Evolutionary conservation across 2,113 vertebrate genomes (phyloP).

Genomic region (Catharus fuscescens): DNA sequence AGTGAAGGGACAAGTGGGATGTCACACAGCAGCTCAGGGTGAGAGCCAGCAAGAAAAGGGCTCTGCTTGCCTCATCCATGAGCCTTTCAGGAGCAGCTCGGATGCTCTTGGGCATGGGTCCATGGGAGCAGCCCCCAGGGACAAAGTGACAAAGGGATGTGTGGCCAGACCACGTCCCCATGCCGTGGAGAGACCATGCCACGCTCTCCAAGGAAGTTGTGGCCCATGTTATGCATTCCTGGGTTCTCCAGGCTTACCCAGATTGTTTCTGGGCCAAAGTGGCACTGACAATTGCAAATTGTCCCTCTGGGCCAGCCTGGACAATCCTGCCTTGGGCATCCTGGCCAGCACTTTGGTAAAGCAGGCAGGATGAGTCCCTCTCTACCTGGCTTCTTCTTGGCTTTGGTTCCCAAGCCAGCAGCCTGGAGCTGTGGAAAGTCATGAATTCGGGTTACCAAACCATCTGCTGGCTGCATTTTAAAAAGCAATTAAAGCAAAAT

Average conservation of each 20-base stretch:
- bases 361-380: not conserved
- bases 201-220: not conserved
- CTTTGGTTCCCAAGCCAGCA: slow-evolving; percentile 7
- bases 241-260: not conserved
- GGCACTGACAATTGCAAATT: not conserved
- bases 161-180: not conserved
- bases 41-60: not conserved
- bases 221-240: not conserved
- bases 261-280: not conserved
- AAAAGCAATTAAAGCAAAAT: slow-evolving; percentile 61
- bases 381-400: not conserved
- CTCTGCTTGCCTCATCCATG: not conserved
- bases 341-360: not conserved
- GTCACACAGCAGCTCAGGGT: not conserved
- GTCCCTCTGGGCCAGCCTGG: not conserved
- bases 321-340: not conserved
- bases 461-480: slow-evolving; percentile 53
- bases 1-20: not conserved
- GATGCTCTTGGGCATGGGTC: not conserved
- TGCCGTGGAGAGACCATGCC: not conserved
- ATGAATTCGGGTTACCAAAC: slow-evolving; percentile 58
- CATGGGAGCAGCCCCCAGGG: not conserved
- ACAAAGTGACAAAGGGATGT: not conserved
- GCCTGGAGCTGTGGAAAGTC: slow-evolving; percentile 33
- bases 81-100: not conserved